A percentile compares a stretch with the other conserved stretches of the same genome.
Evolutionary conservation across 2,888 invertebrate genomes (phyloP).

Genomic region (Xestia ashworthii): DNA sequence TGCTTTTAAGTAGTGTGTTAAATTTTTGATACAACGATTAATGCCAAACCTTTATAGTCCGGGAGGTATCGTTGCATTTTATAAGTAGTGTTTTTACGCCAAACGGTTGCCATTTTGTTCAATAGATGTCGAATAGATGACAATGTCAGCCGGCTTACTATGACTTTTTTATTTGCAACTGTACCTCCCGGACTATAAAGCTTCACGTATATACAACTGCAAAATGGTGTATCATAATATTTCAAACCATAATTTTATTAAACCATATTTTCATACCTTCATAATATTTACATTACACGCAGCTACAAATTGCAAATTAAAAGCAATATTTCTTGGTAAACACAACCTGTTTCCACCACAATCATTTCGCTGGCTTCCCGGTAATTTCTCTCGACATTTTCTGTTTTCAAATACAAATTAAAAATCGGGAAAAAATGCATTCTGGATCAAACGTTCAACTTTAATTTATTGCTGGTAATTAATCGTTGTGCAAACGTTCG

Average conservation of each 20-base stretch:
- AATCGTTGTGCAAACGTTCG: conserved; percentile 39
- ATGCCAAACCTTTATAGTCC: no score
- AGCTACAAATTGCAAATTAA: conserved; percentile 37
- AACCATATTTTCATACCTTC: background rate
- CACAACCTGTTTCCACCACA: conserved; percentile 8
- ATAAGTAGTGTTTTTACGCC: no score
- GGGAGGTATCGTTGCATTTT: no score
- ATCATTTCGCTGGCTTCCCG: conserved; percentile 18
- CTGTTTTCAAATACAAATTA: conserved; percentile 24
- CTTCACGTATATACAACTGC: background rate
- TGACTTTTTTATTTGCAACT: no score
- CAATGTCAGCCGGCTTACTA: no score
- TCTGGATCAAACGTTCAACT: conserved; percentile 20
- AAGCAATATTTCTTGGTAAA: conserved; percentile 45
- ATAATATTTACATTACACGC: background rate
- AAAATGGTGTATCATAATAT: background rate
- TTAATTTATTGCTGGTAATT: conserved; percentile 48
- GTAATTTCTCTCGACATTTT: conserved; percentile 6
- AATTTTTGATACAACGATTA: no score
- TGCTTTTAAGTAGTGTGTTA: no score
- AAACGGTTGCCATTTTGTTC: no score
- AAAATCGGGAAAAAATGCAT: conserved; percentile 34
- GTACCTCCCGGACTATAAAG: no score
- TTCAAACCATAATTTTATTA: conserved; percentile 14
- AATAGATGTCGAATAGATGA: no score